Conservation (phyloP, 2,888 invertebrate genomes). For the Rhimphoctona megacephalus region DNA sequence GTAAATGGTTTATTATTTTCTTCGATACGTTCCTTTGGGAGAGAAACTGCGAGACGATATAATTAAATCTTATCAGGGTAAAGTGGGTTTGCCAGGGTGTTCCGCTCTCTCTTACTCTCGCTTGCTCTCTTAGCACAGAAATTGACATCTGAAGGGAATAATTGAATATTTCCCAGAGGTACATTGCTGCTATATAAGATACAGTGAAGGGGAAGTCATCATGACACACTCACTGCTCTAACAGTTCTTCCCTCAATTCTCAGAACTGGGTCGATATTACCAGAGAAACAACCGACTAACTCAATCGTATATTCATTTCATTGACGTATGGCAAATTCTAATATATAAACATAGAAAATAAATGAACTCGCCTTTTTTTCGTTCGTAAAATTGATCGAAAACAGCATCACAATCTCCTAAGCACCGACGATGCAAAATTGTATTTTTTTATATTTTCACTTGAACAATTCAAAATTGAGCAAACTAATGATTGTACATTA, state of each 20-base stretch:
- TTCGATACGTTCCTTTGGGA: constrained; percentile 70
- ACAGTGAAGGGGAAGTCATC: constrained; percentile 60
- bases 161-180: constrained; percentile 77
- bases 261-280: constrained; percentile 60
- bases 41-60: constrained; percentile 62
- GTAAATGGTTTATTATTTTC: constrained; percentile 72
- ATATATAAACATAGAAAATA: constrained; percentile 27
- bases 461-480: neutral
- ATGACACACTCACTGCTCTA: constrained; percentile 52
- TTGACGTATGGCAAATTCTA: constrained; percentile 9
- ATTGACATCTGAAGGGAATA: constrained; percentile 78
- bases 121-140: constrained; percentile 63
- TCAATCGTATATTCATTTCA: constrained; percentile 40
- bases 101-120: constrained; percentile 17
- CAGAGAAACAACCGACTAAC: constrained; percentile 56
- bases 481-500: neutral
- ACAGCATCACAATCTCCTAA: neutral
- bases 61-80: constrained; percentile 74
- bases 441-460: neutral
- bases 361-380: constrained; percentile 9
- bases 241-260: constrained; percentile 40
- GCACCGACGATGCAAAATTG: neutral
- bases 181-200: constrained; percentile 67
- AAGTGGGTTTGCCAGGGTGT: constrained; percentile 71
- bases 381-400: neutral